Conservation (phyloP, 1,140 invertebrate species). For the Helicorthomorpha holstii region DNA sequence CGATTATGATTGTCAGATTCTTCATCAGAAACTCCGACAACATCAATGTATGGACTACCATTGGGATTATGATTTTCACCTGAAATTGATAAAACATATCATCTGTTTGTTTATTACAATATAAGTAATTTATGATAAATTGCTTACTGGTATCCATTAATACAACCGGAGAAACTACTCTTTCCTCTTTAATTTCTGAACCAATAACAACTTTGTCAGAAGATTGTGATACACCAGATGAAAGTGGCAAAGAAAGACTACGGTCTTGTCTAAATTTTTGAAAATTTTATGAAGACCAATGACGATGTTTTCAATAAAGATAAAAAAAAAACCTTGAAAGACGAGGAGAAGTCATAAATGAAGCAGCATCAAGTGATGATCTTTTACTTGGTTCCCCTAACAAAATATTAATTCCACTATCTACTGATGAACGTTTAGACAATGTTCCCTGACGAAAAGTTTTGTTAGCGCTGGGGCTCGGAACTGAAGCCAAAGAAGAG, state of each 20-base stretch:
- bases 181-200: slow-evolving; percentile 5
- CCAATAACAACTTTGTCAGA: neutral
- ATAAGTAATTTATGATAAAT: too few relatives aligned
- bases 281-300: neutral
- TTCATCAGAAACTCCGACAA: slow-evolving; percentile 51
- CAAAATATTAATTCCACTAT: slow-evolving; percentile 59
- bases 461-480: slow-evolving; percentile 11
- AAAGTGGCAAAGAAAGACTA: slow-evolving; percentile 44
- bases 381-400: slow-evolving; percentile 10
- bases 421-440: slow-evolving; percentile 59
- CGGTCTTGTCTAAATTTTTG: slow-evolving; percentile 35
- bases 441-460: slow-evolving; percentile 19
- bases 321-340: neutral
- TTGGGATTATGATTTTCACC: slow-evolving; percentile 8
- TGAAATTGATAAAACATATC: neutral
- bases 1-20: slow-evolving; percentile 27
- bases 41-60: slow-evolving; percentile 48
- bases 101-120: too few relatives aligned
- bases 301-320: too few relatives aligned
- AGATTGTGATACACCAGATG: slow-evolving; percentile 18
- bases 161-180: slow-evolving; percentile 17
- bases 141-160: slow-evolving; percentile 15
- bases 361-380: neutral
- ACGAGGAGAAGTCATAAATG: neutral
- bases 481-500: slow-evolving; percentile 23